Evolutionary conservation across 2,113 vertebrate species (phyloP).

Genomic region (Tupaia tana): DNA sequence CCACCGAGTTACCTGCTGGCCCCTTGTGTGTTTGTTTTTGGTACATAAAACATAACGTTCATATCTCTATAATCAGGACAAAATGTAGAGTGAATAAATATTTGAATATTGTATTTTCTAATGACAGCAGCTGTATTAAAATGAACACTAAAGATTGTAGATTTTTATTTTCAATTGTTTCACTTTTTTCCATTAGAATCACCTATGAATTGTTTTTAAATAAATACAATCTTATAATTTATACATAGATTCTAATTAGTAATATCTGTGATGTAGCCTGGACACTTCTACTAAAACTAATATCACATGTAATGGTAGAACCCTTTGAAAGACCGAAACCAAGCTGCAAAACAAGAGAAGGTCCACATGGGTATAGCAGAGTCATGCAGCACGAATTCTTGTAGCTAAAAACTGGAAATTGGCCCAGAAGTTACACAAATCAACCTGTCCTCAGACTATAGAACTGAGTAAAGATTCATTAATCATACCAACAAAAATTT

Average conservation of each 20-base stretch:
- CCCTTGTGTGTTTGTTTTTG: neutral
- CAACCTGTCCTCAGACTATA: neutral
- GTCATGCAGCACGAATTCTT: neutral
- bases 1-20: too few relatives aligned
- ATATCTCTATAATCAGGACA: neutral
- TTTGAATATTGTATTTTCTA: neutral
- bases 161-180: neutral
- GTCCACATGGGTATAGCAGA: neutral
- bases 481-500: neutral
- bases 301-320: neutral
- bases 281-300: neutral
- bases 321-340: neutral
- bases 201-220: neutral
- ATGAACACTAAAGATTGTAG: neutral
- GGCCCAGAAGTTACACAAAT: neutral
- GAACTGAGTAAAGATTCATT: neutral
- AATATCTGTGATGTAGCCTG: neutral
- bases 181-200: neutral
- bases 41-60: neutral
- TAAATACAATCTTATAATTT: neutral
- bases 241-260: slow-evolving; percentile 10
- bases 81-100: slow-evolving; percentile 10
- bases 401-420: neutral
- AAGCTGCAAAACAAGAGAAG: neutral
- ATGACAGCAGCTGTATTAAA: neutral